Percentiles rank a stretch among this genome's conserved stretches.
These are phyloP conservation scores for Morone saxatilis DNA, from an alignment of 2,113 vertebrate genomes.

Conservation along the genomic window DNA sequence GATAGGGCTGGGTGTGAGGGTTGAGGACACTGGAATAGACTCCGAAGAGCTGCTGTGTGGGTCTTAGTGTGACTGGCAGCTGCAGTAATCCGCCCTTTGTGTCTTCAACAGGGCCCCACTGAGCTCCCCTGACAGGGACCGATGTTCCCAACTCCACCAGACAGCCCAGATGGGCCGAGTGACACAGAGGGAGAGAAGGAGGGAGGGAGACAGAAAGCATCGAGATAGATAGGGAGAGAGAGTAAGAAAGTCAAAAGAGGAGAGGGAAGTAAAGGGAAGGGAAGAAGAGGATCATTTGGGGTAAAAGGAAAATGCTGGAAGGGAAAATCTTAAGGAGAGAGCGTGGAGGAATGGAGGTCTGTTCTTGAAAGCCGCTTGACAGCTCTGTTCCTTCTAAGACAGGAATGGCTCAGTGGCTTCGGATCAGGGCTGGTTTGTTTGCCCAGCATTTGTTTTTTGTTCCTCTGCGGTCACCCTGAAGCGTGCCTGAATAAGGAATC, in stretches of 20 bases:
- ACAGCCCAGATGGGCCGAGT: conserved; percentile 85
- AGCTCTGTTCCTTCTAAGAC: conserved; percentile 48
- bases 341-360: conserved; percentile 12
- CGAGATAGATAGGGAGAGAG: conserved; percentile 33
- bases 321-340: conserved; percentile 5
- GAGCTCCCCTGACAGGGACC: conserved; percentile 82
- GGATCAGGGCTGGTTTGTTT: conserved; percentile 58
- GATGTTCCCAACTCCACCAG: conserved; percentile 80
- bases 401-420: conserved; percentile 45
- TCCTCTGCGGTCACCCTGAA: conserved; percentile 71
- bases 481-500: conserved; percentile 62
- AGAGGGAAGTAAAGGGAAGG: conserved; percentile 8
- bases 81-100: conserved; percentile 88
- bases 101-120: conserved; percentile 83
- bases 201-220: conserved; percentile 35
- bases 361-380: conserved; percentile 44
- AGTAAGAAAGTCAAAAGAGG: conserved; percentile 43
- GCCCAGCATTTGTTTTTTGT: conserved; percentile 61
- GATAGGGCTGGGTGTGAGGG: conserved; percentile 74
- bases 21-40: conserved; percentile 83
- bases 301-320: conserved; percentile 13
- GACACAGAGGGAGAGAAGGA: conserved; percentile 58
- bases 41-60: conserved; percentile 79
- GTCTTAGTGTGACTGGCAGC: conserved; percentile 89
- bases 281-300: conserved; percentile 9